Evolutionary conservation across 2,797 vertebrate species (phyloP), one percentile per base, ranked within the genome.

Genomic region (Dromococcyx pavoninus): DNA sequence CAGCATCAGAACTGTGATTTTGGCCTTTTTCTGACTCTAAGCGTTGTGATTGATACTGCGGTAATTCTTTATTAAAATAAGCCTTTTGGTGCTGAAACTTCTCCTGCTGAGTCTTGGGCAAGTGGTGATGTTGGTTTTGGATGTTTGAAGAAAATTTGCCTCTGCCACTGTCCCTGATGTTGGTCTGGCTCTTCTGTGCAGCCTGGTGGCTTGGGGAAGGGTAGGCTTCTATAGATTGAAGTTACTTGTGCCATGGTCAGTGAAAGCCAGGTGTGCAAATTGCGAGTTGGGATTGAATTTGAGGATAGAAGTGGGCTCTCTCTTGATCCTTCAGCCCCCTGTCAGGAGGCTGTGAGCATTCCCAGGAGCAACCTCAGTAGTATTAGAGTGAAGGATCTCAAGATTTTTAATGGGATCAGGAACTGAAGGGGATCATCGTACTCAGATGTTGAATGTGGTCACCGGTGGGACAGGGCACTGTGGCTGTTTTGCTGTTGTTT

Each of bases 361-460:
- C 46, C n/a, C 48, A 46, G 54, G 27, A 76, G 18, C 3, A 14
- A 53, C 75, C 70, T 65, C 74, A 33, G 56, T 65, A 57, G 39
- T 33, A 18, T 67, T 76, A 76, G 61, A 51, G 33, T 79, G 56
- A 88, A 84, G 48, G 62, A 81, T 88, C 66, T 51, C 33, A 71
- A 61, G 80, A 58, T 91, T 94, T 89, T 92, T 82, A 75, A 78
- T 70, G 76, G 54, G 76, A 89, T 92, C 81, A 81, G 64, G 87
- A 89, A 39, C 13, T 60, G 70, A 81, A 78, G 51, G 81, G 56
- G 51, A 64, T 94, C 61, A 28, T 57, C 0, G 0, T 67, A 70
- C 30, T 39, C 24, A 41, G 64, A 81, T 57, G 27, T 35, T 2
- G 19, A 33, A 33, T 18, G 53, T 1, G 2, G 50, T 71, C 64